Evolutionary conservation across 2,797 vertebrate genomes (phyloP).

Genomic region (Gastrophryne carolinensis): DNA sequence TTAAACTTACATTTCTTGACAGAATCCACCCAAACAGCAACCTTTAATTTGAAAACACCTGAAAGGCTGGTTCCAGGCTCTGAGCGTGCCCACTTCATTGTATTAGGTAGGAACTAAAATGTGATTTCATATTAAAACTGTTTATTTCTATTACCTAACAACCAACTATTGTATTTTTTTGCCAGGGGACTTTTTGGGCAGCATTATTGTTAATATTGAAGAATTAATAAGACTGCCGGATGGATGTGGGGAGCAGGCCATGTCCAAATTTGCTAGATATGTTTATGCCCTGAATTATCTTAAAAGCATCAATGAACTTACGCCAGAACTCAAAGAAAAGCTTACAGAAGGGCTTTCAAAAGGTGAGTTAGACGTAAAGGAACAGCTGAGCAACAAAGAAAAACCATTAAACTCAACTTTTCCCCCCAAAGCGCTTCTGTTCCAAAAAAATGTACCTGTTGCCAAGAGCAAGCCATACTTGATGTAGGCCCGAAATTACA

Average conservation of each 20-base stretch:
- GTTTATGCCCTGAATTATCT: conserved; percentile 77
- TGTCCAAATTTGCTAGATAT: conserved; percentile 71
- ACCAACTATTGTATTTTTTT: background rate
- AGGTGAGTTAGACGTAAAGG: conserved; percentile 61
- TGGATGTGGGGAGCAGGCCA: conserved; percentile 79
- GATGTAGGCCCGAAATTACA: no score
- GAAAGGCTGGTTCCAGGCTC: background rate
- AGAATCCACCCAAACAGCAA: background rate
- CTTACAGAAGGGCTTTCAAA: conserved; percentile 62
- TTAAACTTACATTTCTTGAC: background rate
- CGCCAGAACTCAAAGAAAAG: conserved; percentile 58
- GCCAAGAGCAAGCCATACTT: no score
- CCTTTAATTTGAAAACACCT: background rate
- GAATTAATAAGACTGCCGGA: background rate
- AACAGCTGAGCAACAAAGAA: background rate
- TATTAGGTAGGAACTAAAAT: background rate
- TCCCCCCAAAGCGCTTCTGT: no score
- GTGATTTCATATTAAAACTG: background rate
- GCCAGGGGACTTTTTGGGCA: conserved; percentile 1
- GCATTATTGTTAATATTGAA: background rate
- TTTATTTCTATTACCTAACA: no score
- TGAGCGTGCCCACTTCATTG: background rate
- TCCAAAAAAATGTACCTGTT: no score
- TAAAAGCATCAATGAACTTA: conserved; percentile 70
- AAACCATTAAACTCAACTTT: background rate